These are phyloP conservation scores for Fukomys damarensis DNA, from an alignment of 2,113 vertebrate genomes.

Conservation along the genomic window DNA sequence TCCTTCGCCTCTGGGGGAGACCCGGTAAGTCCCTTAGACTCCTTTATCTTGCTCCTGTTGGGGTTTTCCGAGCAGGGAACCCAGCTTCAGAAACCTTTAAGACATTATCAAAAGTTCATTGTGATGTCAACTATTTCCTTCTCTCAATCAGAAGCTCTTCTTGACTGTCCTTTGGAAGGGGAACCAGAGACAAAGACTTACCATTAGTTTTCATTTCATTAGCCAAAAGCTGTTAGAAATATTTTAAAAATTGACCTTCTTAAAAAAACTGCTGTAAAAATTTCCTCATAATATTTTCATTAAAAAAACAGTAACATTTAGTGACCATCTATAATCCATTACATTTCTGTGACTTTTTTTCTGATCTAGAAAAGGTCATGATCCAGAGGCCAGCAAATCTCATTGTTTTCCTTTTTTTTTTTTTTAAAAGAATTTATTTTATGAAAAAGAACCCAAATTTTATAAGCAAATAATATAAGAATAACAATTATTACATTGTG, in stretches of 20 bases:
- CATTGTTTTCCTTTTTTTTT: neutral
- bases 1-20: constrained; percentile 99
- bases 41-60: neutral
- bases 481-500: neutral
- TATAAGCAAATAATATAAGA: neutral
- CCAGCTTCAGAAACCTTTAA: neutral
- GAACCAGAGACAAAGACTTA: neutral
- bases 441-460: neutral
- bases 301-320: neutral
- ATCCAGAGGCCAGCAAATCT: neutral
- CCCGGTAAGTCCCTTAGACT: constrained; percentile 90
- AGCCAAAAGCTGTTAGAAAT: neutral
- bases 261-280: neutral
- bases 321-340: neutral
- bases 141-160: constrained; percentile 60
- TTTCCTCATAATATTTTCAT: neutral
- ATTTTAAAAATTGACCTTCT: neutral
- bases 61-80: neutral
- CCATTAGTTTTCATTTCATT: neutral
- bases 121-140: neutral
- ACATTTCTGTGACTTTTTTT: neutral
- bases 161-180: constrained; percentile 1
- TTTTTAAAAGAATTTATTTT: neutral
- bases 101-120: constrained; percentile 5
- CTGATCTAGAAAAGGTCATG: neutral